Conservation (phyloP, 2,797 vertebrate species). For the Aselliscus stoliczkanus region DNA sequence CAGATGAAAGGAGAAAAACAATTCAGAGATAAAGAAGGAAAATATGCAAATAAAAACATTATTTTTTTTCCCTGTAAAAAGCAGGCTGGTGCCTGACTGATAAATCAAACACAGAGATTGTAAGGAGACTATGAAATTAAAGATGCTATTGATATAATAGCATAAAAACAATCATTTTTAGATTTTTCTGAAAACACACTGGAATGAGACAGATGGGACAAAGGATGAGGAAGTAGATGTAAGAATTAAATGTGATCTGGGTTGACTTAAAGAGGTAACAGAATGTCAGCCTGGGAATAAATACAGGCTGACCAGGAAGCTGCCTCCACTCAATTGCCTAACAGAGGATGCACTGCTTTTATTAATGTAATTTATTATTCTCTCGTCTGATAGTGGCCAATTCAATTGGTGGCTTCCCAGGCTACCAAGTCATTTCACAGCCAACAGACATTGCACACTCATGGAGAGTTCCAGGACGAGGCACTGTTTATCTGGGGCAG, state of each 20-base stretch:
- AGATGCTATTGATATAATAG: conserved; percentile 9
- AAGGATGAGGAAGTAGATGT: conserved; percentile 15
- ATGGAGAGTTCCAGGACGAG: background rate
- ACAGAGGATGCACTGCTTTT: background rate
- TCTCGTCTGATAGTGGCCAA: background rate
- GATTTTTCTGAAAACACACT: conserved; percentile 3
- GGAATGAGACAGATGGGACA: conserved; percentile 26
- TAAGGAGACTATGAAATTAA: conserved; percentile 8
- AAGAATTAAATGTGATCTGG: conserved; percentile 11
- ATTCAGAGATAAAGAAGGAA: background rate
- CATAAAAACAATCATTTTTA: conserved; percentile 38
- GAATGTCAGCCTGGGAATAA: background rate
- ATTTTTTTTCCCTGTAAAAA: background rate
- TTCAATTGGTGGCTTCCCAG: background rate
- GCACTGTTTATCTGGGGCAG: background rate
- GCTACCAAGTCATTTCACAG: background rate
- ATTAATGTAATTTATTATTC: conserved; percentile 51
- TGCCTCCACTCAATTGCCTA: background rate
- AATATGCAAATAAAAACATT: background rate
- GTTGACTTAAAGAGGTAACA: background rate
- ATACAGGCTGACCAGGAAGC: background rate
- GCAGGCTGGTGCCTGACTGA: background rate
- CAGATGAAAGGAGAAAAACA: background rate
- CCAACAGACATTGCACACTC: background rate
- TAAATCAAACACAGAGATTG: background rate